phyloP scores from a whole-genome alignment of 2,797 vertebrate species.

The Coranthus polyacanthus region DNA sequence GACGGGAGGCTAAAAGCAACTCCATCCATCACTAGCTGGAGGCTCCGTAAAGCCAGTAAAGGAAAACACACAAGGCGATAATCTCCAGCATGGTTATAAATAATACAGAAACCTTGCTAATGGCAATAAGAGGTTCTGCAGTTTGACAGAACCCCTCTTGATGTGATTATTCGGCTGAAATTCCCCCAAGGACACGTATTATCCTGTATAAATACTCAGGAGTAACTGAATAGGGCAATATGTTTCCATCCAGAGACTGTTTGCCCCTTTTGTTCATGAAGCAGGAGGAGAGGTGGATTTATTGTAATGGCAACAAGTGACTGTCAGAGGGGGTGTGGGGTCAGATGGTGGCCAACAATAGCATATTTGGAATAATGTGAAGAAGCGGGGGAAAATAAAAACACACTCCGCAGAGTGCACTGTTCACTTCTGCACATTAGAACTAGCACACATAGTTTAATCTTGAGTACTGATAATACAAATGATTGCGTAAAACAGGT shows the following conservation, averaged over 20 bases:
- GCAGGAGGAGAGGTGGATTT: slow-evolving; percentile 64
- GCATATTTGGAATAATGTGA: slow-evolving; percentile 17
- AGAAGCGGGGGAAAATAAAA: slow-evolving; percentile 18
- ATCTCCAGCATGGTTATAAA: slow-evolving; percentile 80
- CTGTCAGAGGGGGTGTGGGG: slow-evolving; percentile 28
- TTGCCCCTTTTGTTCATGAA: slow-evolving; percentile 58
- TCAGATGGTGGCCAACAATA: slow-evolving; percentile 33
- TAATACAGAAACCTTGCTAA: slow-evolving; percentile 82
- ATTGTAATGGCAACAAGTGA: slow-evolving; percentile 72
- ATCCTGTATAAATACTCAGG: slow-evolving; percentile 77
- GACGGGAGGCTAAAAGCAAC: slow-evolving; percentile 74
- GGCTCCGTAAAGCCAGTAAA: slow-evolving; percentile 66
- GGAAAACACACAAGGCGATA: slow-evolving; percentile 75
- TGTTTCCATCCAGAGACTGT: slow-evolving; percentile 58
- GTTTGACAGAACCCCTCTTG: slow-evolving; percentile 71
- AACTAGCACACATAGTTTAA: neutral
- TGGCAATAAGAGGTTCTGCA: slow-evolving; percentile 75
- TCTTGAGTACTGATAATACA: neutral
- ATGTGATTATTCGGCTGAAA: slow-evolving; percentile 80
- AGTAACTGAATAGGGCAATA: slow-evolving; percentile 76
- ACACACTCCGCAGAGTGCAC: slow-evolving; percentile 1
- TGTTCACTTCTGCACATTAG: slow-evolving; percentile 6
- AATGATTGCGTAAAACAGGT: neutral
- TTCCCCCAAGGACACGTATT: slow-evolving; percentile 71
- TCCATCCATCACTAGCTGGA: slow-evolving; percentile 74